Evolutionary conservation across 2,113 vertebrate genomes (phyloP), one percentile per base, ranked within the genome.

Genomic region (Meriones unguiculatus): DNA sequence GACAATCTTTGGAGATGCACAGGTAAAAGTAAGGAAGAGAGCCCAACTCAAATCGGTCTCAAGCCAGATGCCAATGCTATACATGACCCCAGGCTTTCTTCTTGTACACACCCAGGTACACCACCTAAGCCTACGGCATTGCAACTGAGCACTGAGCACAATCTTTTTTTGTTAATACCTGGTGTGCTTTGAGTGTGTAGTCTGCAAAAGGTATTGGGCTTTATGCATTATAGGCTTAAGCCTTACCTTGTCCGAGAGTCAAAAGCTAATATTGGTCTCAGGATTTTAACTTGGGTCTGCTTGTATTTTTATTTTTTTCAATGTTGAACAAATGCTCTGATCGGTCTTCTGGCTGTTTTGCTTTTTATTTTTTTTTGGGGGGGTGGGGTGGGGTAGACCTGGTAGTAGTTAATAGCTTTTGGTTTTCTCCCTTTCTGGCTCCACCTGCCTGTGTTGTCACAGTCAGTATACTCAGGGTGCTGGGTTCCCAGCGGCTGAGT

Each of bases 251-350:
- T 54, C 38, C 12, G 41, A 54, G 18, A 65, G 12, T 92, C 62
- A 78, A 32, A 15, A 82, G 75, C 17, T 32, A 87, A 4, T 78
- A 87, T 2, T 32, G 35, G 25, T 82, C 32, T 64, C 17, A 81
- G 28, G 80, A 87, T 94, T 86, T 94, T 72, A 57, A 76, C 38
- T 64, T 24, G 2, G 13, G 17, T 73, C 76, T 89, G 25, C 52
- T 38, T 80, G 5, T 80, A 57, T 75, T 95, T 57, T 70, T 41
- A 0, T 73, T 64, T 80, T 80, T 50, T 70, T 82, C 64, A 86
- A 52, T 80, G n/a, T 46, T 62, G 87, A 75, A 91, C 72, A 62
- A 4, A 50, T 24, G 20, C 57, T 77, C 1, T 90, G 41, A 20
- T 52, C 64, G 38, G 15, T n/a, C 38, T 87, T 67, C 17, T 3